Conservation (phyloP, 2,797 vertebrate species). For the Ctenosaura bakeri region DNA sequence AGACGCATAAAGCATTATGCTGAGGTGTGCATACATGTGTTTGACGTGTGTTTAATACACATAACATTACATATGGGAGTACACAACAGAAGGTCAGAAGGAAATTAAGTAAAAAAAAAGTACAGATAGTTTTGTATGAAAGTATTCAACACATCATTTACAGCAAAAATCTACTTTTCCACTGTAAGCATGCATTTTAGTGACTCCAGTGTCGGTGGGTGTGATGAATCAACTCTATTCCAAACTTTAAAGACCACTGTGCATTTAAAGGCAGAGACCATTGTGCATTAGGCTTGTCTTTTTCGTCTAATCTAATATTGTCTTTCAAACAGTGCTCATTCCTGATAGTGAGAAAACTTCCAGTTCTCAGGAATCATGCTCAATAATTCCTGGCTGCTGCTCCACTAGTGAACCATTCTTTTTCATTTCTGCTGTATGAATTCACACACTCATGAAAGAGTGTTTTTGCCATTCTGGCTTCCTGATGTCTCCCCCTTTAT, state of each 20-base stretch:
- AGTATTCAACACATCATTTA: background rate
- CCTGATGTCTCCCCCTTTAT: background rate
- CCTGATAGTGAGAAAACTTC: background rate
- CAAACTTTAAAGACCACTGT: no score
- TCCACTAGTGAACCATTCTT: background rate
- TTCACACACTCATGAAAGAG: background rate
- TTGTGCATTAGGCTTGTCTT: background rate
- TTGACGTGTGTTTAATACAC: no score
- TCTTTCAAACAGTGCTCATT: background rate
- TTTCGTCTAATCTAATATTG: background rate
- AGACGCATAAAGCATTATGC: no score
- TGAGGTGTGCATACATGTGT: no score
- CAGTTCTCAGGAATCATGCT: background rate
- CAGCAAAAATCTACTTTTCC: no score
- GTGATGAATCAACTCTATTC: no score
- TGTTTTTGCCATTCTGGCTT: background rate
- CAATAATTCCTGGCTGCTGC: background rate
- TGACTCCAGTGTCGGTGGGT: no score
- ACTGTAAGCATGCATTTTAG: background rate
- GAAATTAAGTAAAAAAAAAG: no score
- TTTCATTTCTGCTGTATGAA: background rate
- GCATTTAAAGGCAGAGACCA: background rate
- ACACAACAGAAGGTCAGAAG: no score
- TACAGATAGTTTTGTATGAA: background rate
- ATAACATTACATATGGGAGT: no score